Percentiles rank a stretch among this genome's conserved stretches.
These are phyloP conservation scores for Oryzias javanicus DNA, from an alignment of 2,113 vertebrate species.

Conservation along the genomic window DNA sequence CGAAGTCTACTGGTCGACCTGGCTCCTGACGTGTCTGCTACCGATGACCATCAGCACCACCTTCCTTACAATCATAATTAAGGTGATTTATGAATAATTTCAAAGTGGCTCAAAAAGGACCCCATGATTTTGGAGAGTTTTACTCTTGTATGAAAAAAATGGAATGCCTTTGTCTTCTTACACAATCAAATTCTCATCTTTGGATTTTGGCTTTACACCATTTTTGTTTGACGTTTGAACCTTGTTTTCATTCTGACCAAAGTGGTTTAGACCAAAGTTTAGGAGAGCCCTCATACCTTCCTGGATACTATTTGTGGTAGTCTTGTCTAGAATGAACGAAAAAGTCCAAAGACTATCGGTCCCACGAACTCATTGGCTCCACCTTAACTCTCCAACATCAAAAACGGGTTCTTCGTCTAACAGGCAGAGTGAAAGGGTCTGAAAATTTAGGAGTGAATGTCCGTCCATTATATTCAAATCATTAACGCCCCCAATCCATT, in stretches of 20 bases:
- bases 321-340: no score
- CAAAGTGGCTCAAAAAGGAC: conserved; percentile 48
- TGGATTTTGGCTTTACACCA: no score
- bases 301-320: no score
- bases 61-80: conserved; percentile 86
- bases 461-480: background rate
- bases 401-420: conserved; percentile 48
- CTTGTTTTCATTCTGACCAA: no score
- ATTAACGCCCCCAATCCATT: conserved; percentile 20
- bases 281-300: no score
- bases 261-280: no score
- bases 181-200: no score
- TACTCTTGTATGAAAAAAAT: background rate
- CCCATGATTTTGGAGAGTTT: conserved; percentile 42
- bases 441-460: background rate
- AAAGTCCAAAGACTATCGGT: no score
- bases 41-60: conserved; percentile 86
- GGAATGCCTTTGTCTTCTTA: no score
- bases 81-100: conserved; percentile 82
- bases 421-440: conserved; percentile 38
- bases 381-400: conserved; percentile 32
- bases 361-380: conserved; percentile 3
- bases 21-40: conserved; percentile 87
- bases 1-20: conserved; percentile 91
- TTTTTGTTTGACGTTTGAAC: no score